A percentile compares a stretch with the other conserved stretches of the same genome.
Conservation (phyloP, 2,113 vertebrate genomes). For the Aptenodytes patagonicus region DNA sequence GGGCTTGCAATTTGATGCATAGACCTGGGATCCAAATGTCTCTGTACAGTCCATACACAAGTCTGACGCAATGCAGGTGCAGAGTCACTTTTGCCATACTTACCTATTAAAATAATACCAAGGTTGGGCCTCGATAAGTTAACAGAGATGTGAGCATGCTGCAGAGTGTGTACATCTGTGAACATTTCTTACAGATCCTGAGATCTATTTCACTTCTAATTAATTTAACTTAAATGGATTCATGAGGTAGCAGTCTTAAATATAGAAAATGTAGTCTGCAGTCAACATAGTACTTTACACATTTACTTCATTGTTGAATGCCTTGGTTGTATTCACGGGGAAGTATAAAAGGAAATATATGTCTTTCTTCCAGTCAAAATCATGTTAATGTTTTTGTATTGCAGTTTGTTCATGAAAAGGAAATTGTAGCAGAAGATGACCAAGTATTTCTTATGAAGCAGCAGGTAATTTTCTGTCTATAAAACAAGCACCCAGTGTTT, state of each 20-base stretch:
- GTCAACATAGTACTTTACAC: neutral
- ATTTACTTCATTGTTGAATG: neutral
- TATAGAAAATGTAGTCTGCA: neutral
- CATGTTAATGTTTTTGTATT: conserved; percentile 31
- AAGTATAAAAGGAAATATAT: neutral
- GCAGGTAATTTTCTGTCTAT: conserved; percentile 79
- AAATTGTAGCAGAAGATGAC: conserved; percentile 96
- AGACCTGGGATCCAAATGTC: neutral
- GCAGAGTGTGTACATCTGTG: neutral
- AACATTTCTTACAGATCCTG: neutral
- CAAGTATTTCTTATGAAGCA: conserved; percentile 97
- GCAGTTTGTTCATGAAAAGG: conserved; percentile 98
- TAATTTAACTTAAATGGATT: neutral
- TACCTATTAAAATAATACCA: neutral
- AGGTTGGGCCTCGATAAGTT: neutral
- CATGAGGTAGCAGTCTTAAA: neutral
- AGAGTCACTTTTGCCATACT: neutral
- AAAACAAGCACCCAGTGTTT: neutral
- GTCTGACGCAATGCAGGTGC: neutral
- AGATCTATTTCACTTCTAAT: neutral
- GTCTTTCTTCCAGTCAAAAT: neutral
- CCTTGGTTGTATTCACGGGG: neutral
- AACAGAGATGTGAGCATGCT: neutral
- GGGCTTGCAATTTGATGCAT: rapidly evolving
- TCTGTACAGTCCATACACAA: neutral